Evolutionary conservation across 1,140 invertebrate genomes (phyloP).

Genomic region (Hylaeus anthracinus): DNA sequence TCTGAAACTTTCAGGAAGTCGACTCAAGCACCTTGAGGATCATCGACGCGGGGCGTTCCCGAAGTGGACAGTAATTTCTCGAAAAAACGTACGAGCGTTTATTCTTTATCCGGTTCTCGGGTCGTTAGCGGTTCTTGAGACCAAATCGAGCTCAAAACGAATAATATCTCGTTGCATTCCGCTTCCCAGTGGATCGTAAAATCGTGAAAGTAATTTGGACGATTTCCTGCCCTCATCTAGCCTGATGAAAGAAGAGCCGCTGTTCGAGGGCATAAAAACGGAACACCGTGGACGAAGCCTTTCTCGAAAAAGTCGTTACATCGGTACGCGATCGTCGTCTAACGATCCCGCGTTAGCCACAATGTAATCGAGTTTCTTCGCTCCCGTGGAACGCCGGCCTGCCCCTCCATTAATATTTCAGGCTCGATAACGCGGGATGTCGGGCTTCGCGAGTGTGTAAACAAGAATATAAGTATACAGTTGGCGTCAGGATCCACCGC

Average conservation of each 20-base stretch:
- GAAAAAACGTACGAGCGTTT: neutral
- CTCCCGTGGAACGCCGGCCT: neutral
- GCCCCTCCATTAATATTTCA: constrained; percentile 39
- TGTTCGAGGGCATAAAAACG: constrained; percentile 28
- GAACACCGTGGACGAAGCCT: neutral
- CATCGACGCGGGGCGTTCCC: neutral
- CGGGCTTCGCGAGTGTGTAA: neutral
- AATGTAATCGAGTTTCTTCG: constrained; percentile 6
- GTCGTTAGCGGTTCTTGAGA: neutral
- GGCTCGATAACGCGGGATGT: constrained; percentile 14
- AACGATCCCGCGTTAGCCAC: constrained; percentile 13
- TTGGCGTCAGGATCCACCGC: no score
- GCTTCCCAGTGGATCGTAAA: constrained; percentile 10
- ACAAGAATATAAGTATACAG: no score
- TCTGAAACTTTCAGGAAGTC: constrained; percentile 11
- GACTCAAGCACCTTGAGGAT: neutral
- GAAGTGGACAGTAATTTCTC: neutral
- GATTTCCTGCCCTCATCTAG: constrained; percentile 11
- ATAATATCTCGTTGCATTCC: constrained; percentile 12
- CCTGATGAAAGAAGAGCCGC: constrained; percentile 14
- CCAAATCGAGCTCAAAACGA: neutral
- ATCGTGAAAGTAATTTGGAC: constrained; percentile 21
- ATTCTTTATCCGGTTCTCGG: neutral
- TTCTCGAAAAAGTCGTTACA: constrained; percentile 15
- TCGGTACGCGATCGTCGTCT: neutral